Evolutionary conservation across 2,888 invertebrate species (phyloP), one percentile per base, ranked within the genome.

Genomic region (Diabrotica balteata): DNA sequence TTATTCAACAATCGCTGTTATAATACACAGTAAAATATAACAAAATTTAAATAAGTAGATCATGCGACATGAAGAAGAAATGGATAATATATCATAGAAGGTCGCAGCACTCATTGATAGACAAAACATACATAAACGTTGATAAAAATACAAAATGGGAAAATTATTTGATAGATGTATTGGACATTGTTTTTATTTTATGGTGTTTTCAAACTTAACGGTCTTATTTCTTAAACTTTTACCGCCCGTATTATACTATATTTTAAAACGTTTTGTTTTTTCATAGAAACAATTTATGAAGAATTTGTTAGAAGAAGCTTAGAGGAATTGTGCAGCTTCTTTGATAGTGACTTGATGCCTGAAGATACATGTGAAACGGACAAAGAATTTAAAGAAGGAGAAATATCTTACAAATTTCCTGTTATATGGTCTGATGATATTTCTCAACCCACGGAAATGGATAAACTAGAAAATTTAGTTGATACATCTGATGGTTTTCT

Each of bases 401-500:
- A 67, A 11, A 54, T 63, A 10, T 53, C 61, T 17, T 72, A 72
- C 57, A 79, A 77, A 71, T 76, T 73, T 59, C 78, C 79, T 7
- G 75, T 78, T 2, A 76, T 77, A 5, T 77, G 77, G 54, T 71
- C 74, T 0, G 80, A 79, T 55, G 72, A 76, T 45, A 75, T 72
- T 59, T 79, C 77, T 64, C 75, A 76, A 46, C 72, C 74, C 7
- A 78, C 78, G 3, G 81, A 82, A 66, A 78, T 81, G 78, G 80
- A 82, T 66, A 78, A 77, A 67, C 69, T 82, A 42, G 82, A 81
- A 59, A 80, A 81, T 72, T 73, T 80, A 32, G 78, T 82, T 6
- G 82, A 83, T 68, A 78, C 77, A 0, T 71, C 76, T 6, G 80
- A 83, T 71, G 81, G 81, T 4, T 86, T 87, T 76, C 72, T 86